Evolutionary conservation across 2,113 vertebrate genomes (phyloP).

Genomic region (Clarias magur): DNA sequence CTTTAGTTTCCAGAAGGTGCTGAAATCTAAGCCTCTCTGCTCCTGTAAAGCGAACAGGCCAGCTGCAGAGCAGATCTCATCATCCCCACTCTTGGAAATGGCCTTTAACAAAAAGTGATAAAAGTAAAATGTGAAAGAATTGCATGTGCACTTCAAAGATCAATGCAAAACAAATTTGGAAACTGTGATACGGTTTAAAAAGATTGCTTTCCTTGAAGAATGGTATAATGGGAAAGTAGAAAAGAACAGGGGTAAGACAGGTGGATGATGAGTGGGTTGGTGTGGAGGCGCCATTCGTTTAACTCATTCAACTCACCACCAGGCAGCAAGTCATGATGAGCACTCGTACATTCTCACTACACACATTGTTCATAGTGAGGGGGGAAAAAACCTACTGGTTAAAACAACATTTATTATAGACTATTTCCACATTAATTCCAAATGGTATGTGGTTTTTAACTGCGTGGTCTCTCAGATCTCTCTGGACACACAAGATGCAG

Average conservation of each 20-base stretch:
- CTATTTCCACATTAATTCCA: background rate
- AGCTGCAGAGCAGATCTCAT: slow-evolving; percentile 30
- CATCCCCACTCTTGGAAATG: slow-evolving; percentile 5
- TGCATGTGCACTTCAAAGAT: slow-evolving; percentile 21
- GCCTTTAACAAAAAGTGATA: slow-evolving; percentile 10
- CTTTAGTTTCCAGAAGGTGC: slow-evolving; percentile 7
- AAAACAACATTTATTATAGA: too few species aligned
- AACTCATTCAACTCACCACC: slow-evolving; percentile 3
- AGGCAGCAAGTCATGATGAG: background rate
- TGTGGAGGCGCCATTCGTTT: slow-evolving; percentile 15
- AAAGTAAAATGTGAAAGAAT: slow-evolving; percentile 22
- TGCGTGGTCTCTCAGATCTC: background rate
- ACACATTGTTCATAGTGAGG: slow-evolving; percentile 40
- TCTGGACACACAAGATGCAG: background rate
- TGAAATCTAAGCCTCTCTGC: background rate
- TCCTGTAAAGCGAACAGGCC: slow-evolving; percentile 13
- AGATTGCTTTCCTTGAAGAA: slow-evolving; percentile 46
- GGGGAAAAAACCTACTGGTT: too few species aligned
- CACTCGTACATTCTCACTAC: slow-evolving; percentile 37
- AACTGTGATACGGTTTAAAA: slow-evolving; percentile 37
- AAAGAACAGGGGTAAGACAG: slow-evolving; percentile 48
- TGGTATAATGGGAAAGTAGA: slow-evolving; percentile 19
- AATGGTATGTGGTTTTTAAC: background rate
- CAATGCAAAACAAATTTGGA: slow-evolving; percentile 48
- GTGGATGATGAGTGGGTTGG: slow-evolving; percentile 19